Percentiles rank a stretch among this genome's conserved stretches.
Evolutionary conservation across 2,888 invertebrate genomes (phyloP).

Genomic region (Sericinus montela): DNA sequence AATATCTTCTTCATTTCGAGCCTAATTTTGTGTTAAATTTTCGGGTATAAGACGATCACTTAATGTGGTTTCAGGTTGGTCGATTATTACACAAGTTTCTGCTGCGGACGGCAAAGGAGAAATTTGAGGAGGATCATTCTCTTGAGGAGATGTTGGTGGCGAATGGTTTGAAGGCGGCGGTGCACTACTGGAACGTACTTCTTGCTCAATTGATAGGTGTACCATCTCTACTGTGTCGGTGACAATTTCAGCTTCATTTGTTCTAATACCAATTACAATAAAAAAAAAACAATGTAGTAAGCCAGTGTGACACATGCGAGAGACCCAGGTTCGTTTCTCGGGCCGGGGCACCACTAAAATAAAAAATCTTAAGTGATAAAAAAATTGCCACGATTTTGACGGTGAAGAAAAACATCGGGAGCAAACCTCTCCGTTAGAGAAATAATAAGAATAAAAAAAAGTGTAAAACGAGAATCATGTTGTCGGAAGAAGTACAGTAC

Average conservation of each 20-base stretch:
- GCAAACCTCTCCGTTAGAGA: too few relatives aligned
- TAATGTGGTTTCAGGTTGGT: slow-evolving; percentile 30
- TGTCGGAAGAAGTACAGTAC: too few relatives aligned
- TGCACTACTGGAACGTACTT: slow-evolving; percentile 51
- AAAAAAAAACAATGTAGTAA: too few relatives aligned
- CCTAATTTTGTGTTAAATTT: slow-evolving; percentile 33
- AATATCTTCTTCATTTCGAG: background rate
- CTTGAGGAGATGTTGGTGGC: slow-evolving; percentile 34
- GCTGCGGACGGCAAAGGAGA: slow-evolving; percentile 23
- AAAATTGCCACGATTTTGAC: too few relatives aligned
- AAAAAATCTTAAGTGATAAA: too few relatives aligned
- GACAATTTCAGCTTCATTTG: slow-evolving; percentile 39
- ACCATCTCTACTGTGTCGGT: slow-evolving; percentile 50
- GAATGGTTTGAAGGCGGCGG: slow-evolving; percentile 33
- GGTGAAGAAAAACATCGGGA: too few relatives aligned
- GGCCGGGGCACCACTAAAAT: too few relatives aligned
- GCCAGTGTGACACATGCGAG: too few relatives aligned
- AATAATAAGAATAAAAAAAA: too few relatives aligned
- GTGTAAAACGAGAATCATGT: too few relatives aligned
- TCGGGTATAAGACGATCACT: slow-evolving; percentile 26
- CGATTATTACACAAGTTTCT: slow-evolving; percentile 54
- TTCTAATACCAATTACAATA: slow-evolving; percentile 23
- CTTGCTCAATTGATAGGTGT: slow-evolving; percentile 44
- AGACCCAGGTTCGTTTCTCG: too few relatives aligned
- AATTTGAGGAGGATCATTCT: slow-evolving; percentile 32